phyloP scores from a whole-genome alignment of 2,113 vertebrate species.

The Vombatus ursinus region DNA sequence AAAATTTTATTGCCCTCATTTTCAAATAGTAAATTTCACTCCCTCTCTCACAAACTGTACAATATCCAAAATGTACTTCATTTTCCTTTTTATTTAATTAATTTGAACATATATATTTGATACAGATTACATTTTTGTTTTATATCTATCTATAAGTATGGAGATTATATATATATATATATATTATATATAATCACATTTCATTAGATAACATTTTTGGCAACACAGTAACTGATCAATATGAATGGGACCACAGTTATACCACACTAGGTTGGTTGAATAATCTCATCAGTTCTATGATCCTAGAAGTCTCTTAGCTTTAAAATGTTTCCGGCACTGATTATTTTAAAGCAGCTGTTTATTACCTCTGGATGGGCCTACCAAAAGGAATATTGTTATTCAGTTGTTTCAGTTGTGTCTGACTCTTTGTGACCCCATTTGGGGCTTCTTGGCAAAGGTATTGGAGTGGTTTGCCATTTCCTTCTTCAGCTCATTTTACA shows the following conservation, averaged over 20 bases:
- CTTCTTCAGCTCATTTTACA: too few relatives aligned
- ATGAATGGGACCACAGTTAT: background rate
- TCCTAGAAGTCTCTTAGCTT: background rate
- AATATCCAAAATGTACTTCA: conserved; percentile 11
- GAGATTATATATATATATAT: background rate
- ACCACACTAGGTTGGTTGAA: background rate
- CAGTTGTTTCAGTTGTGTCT: too few relatives aligned
- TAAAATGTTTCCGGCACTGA: background rate
- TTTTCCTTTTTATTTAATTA: background rate
- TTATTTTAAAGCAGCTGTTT: conserved; percentile 14
- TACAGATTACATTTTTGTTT: background rate
- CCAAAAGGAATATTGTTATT: background rate
- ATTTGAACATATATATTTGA: background rate
- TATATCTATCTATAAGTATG: background rate
- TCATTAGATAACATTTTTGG: background rate
- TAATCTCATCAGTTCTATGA: background rate
- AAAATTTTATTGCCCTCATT: background rate
- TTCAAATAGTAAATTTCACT: conserved; percentile 19
- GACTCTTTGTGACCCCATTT: too few relatives aligned
- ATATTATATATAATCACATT: background rate
- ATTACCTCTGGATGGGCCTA: background rate
- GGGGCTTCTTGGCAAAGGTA: too few relatives aligned
- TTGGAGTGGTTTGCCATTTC: too few relatives aligned
- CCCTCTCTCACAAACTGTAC: background rate
- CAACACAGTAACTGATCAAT: background rate